These are phyloP conservation scores for Chiloscyllium plagiosum DNA, from an alignment of 2,113 vertebrate species.

Conservation along the genomic window DNA sequence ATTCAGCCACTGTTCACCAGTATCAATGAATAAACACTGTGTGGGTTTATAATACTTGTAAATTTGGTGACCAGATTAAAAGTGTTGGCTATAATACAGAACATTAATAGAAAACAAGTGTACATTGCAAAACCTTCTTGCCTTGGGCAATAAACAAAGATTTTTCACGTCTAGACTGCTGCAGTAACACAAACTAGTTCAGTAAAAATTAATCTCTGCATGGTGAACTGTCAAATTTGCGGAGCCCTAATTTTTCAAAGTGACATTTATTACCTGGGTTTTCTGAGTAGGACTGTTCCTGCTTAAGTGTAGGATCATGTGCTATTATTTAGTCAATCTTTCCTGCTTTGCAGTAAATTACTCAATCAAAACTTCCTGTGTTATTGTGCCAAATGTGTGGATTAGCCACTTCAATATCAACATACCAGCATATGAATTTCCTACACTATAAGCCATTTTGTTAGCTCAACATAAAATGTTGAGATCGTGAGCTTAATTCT, in stretches of 20 bases:
- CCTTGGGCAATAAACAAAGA: not conserved
- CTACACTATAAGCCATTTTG: not conserved
- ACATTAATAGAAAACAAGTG: conserved; percentile 2
- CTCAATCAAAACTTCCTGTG: conserved; percentile 27
- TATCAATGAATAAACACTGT: not conserved
- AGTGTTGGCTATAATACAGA: not conserved
- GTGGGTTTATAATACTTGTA: not conserved
- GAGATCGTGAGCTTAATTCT: not conserved
- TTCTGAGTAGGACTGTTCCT: conserved; percentile 20
- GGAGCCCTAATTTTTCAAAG: conserved; percentile 7
- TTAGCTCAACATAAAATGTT: not conserved
- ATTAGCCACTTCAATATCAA: conserved; percentile 21
- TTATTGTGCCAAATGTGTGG: conserved; percentile 12
- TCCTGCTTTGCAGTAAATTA: conserved; percentile 10
- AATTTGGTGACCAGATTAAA: conserved; percentile 2
- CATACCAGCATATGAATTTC: conserved; percentile 18
- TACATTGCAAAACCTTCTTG: not conserved
- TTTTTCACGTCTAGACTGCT: not conserved
- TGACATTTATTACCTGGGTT: conserved; percentile 26
- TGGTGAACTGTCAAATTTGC: conserved; percentile 10
- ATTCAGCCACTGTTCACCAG: not conserved
- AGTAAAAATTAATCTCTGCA: conserved; percentile 14
- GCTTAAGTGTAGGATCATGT: conserved; percentile 22
- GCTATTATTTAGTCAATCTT: conserved; percentile 28
- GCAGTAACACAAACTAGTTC: conserved; percentile 27